Base-by-base conservation (phyloP, 1,140 invertebrate species). In the Drosophila murphyi region DNA sequence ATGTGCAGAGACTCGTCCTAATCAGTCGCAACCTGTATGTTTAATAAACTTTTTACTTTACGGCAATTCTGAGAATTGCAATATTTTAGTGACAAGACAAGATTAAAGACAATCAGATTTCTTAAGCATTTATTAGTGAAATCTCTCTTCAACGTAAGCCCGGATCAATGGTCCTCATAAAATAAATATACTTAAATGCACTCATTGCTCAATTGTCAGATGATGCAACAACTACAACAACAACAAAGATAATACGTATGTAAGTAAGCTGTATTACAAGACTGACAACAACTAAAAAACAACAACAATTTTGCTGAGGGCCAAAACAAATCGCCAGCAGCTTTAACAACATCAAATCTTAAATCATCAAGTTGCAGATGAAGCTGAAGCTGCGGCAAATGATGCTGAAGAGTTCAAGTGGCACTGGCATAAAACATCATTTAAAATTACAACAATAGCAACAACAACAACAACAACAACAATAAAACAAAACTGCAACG, bases 371-470 rank as follows among this genome's bases (percentile, higher is more conserved):
- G 37, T 54, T 51, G 28, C 34, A 55, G 55, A 60, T 54, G 45
- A 69, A 60, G 55, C 41, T 50, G 56, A 5, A 52, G 56, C 62
- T 59, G 52, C 20, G 20, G 1, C 20, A 52, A 54, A 41, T 43
- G 41, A 61, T 76, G 78, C 65, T 78, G 78, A 78, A 72, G 69
- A 57, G 82, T 76, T 88, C 79, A 82, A 73, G 75, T 82, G 82
- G 71, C 79, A 88, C 76, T 87, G 82, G 75, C 72, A 79, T 80
- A 82, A 88, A 88, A 79, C 76, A 82, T 72, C 64, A 72, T 51
- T 55, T 6, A 32, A 55, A 32, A 61, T 43, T 48, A 61, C 52
- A 72, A 57, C 63, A 62, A 12, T 45, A 72, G 10, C 37, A 62
- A 61, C 12, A 65, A 64, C 55, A 50, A 34, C 61, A 73, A 39